Evolutionary conservation across 2,113 vertebrate genomes (phyloP).

Genomic region (Capra hircus): DNA sequence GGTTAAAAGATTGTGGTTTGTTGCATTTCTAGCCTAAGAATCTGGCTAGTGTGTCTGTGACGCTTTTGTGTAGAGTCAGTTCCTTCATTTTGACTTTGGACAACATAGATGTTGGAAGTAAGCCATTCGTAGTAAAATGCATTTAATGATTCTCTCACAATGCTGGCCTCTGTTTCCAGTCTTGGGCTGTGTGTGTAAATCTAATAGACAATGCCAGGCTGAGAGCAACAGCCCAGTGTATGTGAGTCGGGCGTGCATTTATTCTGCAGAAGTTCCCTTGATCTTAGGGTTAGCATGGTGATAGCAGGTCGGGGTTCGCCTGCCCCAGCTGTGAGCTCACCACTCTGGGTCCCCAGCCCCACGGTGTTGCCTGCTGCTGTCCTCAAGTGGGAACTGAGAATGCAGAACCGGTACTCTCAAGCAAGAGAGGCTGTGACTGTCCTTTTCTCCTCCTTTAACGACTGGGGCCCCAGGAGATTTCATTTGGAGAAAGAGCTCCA

Average conservation of each 20-base stretch:
- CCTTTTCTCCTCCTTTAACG: neutral
- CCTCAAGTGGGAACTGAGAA: neutral
- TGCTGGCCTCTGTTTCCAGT: constrained; percentile 74
- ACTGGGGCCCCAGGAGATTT: neutral
- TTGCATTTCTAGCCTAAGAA: constrained; percentile 40
- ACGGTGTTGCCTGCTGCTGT: neutral
- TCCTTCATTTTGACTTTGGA: constrained; percentile 69
- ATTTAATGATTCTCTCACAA: constrained; percentile 75
- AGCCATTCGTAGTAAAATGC: constrained; percentile 74
- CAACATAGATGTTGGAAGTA: constrained; percentile 77
- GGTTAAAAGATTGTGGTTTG: constrained; percentile 57
- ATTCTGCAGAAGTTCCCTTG: constrained; percentile 1
- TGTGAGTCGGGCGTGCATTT: constrained; percentile 7
- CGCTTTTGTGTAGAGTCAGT: constrained; percentile 57
- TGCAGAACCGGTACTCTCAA: neutral
- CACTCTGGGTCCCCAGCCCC: neutral
- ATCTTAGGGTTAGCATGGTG: neutral
- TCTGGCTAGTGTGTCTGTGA: constrained; percentile 39
- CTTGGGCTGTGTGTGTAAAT: constrained; percentile 50
- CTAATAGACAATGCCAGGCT: constrained; percentile 43
- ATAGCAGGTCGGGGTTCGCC: neutral
- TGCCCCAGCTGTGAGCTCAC: neutral
- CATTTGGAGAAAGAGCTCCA: neutral
- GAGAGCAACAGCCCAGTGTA: neutral
- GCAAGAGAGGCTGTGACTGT: neutral